A percentile compares a stretch with the other conserved stretches of the same genome.
These are phyloP conservation scores for Lasioglossum oenotherae DNA, from an alignment of 2,888 invertebrate species.

Conservation along the genomic window DNA sequence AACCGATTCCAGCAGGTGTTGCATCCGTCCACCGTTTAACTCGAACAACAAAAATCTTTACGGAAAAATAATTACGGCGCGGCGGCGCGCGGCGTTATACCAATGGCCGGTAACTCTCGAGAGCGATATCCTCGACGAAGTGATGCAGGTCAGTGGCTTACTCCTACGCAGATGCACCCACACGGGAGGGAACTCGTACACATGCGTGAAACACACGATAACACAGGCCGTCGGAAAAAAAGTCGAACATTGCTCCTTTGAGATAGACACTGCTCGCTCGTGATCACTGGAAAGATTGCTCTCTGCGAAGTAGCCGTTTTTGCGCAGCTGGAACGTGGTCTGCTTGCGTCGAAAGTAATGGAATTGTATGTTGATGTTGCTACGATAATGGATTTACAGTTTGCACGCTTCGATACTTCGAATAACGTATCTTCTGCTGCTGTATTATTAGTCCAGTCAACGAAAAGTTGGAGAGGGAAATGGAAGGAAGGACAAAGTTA, in stretches of 20 bases:
- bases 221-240: slow-evolving; percentile 44
- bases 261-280: slow-evolving; percentile 25
- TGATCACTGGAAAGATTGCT: slow-evolving; percentile 20
- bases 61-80: not conserved
- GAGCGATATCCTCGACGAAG: slow-evolving; percentile 50
- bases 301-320: slow-evolving; percentile 5
- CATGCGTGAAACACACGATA: slow-evolving; percentile 37
- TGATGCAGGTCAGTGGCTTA: slow-evolving; percentile 75
- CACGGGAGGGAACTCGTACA: slow-evolving; percentile 26
- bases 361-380: not conserved
- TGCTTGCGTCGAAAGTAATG: not conserved
- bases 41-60: not conserved
- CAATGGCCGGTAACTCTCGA: not conserved
- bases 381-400: not conserved
- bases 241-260: slow-evolving; percentile 56
- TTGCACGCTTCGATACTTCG: too few relatives aligned
- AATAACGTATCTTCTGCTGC: not conserved
- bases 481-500: too few relatives aligned
- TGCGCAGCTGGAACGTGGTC: not conserved
- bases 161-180: slow-evolving; percentile 65
- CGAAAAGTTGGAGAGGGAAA: too few relatives aligned
- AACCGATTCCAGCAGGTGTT: slow-evolving; percentile 58
- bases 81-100: too few relatives aligned
- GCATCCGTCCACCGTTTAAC: not conserved
- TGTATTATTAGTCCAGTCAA: not conserved